phyloP scores from a whole-genome alignment of 2,888 invertebrate genomes.

The Pinctada fucata region DNA sequence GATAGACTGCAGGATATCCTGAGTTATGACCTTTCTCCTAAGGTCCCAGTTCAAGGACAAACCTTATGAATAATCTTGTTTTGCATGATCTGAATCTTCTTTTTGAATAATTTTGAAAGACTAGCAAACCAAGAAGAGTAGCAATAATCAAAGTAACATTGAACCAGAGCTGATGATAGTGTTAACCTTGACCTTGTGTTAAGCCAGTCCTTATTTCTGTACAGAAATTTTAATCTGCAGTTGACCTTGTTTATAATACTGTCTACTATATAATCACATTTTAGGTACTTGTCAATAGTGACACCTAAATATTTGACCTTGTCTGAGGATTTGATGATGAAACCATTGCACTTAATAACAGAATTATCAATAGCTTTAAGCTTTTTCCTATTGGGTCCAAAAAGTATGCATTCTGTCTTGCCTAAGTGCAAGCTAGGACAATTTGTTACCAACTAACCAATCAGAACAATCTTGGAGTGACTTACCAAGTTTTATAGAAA shows the following conservation, averaged over 20 bases:
- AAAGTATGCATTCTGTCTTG: not conserved
- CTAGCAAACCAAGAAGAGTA: not conserved
- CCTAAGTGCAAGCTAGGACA: no score
- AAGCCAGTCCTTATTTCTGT: not conserved
- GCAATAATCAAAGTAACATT: not conserved
- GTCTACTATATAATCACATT: not conserved
- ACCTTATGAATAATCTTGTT: not conserved
- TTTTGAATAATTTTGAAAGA: not conserved
- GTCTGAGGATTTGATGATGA: not conserved
- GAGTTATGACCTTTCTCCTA: not conserved
- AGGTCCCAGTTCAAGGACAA: not conserved
- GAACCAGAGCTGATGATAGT: not conserved
- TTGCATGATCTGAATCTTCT: not conserved
- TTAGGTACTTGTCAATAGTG: not conserved
- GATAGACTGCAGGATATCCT: not conserved
- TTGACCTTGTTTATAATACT: not conserved
- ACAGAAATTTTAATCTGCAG: not conserved
- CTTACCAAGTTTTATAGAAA: no score
- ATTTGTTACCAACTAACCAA: no score
- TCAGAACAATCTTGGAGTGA: no score
- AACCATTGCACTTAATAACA: not conserved
- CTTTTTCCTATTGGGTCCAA: not conserved
- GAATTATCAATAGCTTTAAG: not conserved
- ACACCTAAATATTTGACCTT: not conserved
- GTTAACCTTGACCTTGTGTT: slow-evolving; percentile 1